Evolutionary conservation across 2,888 invertebrate species (phyloP).

Genomic region (Glaucopsyche alexis): DNA sequence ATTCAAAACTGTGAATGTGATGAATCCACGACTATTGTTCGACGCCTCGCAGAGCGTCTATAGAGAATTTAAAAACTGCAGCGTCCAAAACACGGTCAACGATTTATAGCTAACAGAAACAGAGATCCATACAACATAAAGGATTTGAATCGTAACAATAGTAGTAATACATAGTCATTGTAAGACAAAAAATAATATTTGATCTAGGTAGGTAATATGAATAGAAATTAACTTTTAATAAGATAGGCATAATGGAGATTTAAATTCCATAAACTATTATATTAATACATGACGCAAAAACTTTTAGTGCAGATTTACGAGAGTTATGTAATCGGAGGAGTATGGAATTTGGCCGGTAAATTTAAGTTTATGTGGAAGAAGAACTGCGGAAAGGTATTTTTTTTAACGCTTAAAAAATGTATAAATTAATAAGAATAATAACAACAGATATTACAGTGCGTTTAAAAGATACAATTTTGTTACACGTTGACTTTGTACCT

Average conservation of each 20-base stretch:
- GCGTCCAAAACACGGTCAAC: neutral
- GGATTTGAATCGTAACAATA: neutral
- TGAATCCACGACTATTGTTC: conserved; percentile 22
- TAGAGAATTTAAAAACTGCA: conserved; percentile 21
- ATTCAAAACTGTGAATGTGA: conserved; percentile 24
- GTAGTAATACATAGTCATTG: neutral
- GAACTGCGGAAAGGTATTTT: too few species aligned
- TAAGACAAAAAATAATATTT: neutral
- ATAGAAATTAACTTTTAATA: neutral
- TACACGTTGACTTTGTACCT: too few species aligned
- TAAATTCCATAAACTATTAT: too few species aligned
- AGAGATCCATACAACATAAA: neutral
- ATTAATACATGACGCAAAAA: too few species aligned
- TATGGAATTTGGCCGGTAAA: too few species aligned
- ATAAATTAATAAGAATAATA: too few species aligned
- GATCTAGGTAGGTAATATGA: neutral
- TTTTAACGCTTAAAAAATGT: too few species aligned
- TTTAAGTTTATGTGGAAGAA: too few species aligned
- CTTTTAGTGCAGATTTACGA: too few species aligned
- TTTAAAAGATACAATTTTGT: too few species aligned
- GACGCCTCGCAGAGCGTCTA: conserved; percentile 1
- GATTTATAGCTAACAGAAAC: conserved; percentile 1
- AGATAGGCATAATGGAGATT: neutral
- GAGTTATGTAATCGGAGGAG: too few species aligned
- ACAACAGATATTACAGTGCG: too few species aligned